Evolutionary conservation across 2,888 invertebrate genomes (phyloP).

Genomic region (Ophioninae sp.): DNA sequence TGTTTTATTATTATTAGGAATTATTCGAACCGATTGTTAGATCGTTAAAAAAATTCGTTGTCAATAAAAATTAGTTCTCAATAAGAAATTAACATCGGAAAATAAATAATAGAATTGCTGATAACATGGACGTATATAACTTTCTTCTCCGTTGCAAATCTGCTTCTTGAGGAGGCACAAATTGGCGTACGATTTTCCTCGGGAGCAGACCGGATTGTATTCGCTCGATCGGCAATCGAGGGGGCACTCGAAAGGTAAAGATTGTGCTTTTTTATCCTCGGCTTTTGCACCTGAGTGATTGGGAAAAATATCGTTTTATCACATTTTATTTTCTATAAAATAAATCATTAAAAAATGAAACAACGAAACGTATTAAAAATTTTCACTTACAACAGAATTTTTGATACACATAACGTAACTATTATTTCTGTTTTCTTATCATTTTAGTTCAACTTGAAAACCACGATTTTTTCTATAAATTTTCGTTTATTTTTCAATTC

Average conservation of each 20-base stretch:
- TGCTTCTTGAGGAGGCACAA: slow-evolving; percentile 46
- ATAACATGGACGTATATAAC: slow-evolving; percentile 7
- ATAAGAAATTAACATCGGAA: neutral
- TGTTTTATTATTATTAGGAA: no score
- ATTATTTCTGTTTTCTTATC: no score
- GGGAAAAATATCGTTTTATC: neutral
- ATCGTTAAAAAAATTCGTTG: neutral
- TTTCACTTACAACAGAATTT: no score
- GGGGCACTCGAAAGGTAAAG: slow-evolving; percentile 50
- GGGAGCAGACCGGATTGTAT: slow-evolving; percentile 56
- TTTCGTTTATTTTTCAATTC: no score
- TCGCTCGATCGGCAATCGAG: slow-evolving; percentile 29
- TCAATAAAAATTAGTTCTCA: neutral
- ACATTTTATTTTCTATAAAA: no score
- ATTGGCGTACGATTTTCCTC: slow-evolving; percentile 60
- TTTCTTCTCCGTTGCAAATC: slow-evolving; percentile 49
- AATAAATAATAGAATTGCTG: neutral
- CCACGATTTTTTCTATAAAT: neutral
- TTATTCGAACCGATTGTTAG: neutral
- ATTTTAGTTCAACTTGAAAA: no score
- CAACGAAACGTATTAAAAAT: no score
- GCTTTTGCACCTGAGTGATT: slow-evolving; percentile 21
- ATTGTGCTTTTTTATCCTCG: neutral
- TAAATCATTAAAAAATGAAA: no score
- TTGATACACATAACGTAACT: no score